These are phyloP conservation scores for Cephus sareptanus DNA, from an alignment of 2,888 invertebrate genomes.

Conservation along the genomic window DNA sequence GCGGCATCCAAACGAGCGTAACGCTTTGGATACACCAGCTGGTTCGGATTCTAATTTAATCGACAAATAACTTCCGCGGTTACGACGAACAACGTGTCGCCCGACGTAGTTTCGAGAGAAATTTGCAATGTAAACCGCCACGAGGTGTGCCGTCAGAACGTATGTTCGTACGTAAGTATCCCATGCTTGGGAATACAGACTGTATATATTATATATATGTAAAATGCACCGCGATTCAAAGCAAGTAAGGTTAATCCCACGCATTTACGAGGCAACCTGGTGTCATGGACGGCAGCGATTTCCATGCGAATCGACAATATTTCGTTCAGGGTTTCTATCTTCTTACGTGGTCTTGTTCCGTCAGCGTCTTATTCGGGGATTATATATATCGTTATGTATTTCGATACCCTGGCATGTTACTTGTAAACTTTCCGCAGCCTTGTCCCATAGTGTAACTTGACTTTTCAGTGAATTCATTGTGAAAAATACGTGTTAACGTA, in stretches of 20 bases:
- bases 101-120: conserved; percentile 45
- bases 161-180: background rate
- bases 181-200: background rate
- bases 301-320: background rate
- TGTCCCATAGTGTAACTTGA: background rate
- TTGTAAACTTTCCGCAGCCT: background rate
- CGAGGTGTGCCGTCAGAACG: background rate
- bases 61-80: conserved; percentile 47
- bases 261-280: background rate
- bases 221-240: background rate
- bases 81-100: conserved; percentile 34
- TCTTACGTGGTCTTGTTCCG: background rate
- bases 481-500: background rate
- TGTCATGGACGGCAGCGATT: background rate
- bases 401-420: background rate
- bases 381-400: background rate
- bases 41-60: conserved; percentile 51
- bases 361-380: background rate
- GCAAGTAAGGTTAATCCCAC: background rate
- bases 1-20: conserved; percentile 26
- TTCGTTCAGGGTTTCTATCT: background rate
- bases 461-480: background rate
- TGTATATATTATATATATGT: background rate
- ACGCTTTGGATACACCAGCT: conserved; percentile 3
- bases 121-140: conserved; percentile 61